These are phyloP conservation scores for Siniperca scherzeri DNA, from an alignment of 2,797 vertebrate genomes.

Conservation along the genomic window DNA sequence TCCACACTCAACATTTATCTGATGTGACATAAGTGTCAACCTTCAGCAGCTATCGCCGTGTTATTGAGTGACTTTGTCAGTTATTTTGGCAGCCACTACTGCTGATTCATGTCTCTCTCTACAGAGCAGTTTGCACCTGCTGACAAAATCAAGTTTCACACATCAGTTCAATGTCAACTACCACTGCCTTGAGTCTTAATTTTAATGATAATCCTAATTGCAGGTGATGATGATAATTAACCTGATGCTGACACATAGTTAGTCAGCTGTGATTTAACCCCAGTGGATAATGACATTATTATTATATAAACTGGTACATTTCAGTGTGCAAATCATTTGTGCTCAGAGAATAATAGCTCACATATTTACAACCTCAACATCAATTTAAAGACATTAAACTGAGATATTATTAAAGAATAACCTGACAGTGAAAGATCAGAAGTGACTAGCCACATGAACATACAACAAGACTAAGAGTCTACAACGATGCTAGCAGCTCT, in stretches of 20 bases:
- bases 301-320: background rate
- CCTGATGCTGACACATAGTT: slow-evolving; percentile 37
- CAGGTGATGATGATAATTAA: slow-evolving; percentile 43
- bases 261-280: slow-evolving; percentile 23
- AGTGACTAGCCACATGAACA: background rate
- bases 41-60: slow-evolving; percentile 48
- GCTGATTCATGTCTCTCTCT: slow-evolving; percentile 70
- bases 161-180: slow-evolving; percentile 56
- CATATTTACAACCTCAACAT: background rate
- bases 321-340: background rate
- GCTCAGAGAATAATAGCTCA: background rate
- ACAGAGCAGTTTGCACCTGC: slow-evolving; percentile 60
- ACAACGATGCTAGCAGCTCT: background rate
- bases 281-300: slow-evolving; percentile 21
- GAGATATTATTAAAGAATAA: background rate
- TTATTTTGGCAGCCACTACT: slow-evolving; percentile 64
- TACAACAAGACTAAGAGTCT: background rate
- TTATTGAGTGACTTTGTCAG: slow-evolving; percentile 74
- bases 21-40: slow-evolving; percentile 55
- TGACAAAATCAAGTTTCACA: slow-evolving; percentile 64
- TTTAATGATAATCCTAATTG: slow-evolving; percentile 48
- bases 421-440: background rate
- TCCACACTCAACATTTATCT: slow-evolving; percentile 53
- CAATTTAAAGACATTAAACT: background rate
- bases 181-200: slow-evolving; percentile 25